These are phyloP conservation scores for Syrista parreyssii DNA, from an alignment of 2,888 invertebrate genomes.

Conservation along the genomic window DNA sequence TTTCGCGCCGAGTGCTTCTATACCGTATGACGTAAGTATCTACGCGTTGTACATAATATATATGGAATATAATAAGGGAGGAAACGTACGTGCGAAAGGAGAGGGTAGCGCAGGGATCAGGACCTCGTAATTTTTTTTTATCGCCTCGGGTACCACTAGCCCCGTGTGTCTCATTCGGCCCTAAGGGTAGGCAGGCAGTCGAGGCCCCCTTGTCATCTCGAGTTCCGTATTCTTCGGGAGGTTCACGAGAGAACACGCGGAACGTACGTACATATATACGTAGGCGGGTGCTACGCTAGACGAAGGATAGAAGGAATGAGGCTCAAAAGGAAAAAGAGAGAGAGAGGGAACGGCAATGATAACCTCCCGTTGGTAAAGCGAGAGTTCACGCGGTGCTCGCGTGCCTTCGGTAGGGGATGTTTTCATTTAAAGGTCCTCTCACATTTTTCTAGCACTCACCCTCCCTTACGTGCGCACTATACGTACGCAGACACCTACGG, in stretches of 20 bases:
- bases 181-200: background rate
- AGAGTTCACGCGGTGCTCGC: conserved; percentile 18
- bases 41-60: background rate
- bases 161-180: background rate
- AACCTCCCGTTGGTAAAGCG: background rate
- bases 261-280: background rate
- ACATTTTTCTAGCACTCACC: background rate
- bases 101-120: background rate
- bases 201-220: background rate
- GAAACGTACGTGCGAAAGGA: background rate
- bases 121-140: background rate
- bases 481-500: background rate
- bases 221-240: background rate
- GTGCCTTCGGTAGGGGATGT: conserved; percentile 42
- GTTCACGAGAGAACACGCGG: too few relatives aligned
- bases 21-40: background rate
- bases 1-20: background rate
- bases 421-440: conserved; percentile 49
- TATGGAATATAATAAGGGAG: background rate
- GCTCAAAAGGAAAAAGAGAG: conserved; percentile 3
- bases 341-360: background rate
- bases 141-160: background rate
- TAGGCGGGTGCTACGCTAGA: background rate
- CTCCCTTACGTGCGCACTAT: background rate
- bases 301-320: background rate